Evolutionary conservation across 1,140 invertebrate genomes (phyloP), one percentile per base, ranked within the genome.

Genomic region (Cydia strobilella): DNA sequence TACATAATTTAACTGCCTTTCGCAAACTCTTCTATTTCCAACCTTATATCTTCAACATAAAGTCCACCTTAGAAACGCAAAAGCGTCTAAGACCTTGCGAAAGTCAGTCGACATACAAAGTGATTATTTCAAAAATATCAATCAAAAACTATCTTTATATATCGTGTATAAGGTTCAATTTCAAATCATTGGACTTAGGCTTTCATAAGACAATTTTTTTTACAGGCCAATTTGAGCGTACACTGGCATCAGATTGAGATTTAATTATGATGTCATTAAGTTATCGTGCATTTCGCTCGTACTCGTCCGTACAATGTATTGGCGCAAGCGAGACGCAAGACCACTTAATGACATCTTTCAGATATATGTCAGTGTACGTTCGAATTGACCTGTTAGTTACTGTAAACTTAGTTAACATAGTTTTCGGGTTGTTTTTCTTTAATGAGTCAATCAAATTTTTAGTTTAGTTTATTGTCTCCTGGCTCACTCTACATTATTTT

Each of bases 91-190:
- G 63, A 69, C 27, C 65, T 69, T 35, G 65, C 65, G 13, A 39
- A 69, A 69, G 27, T 18, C 27, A 66, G 63, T 7, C 63, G 63
- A 27, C 63, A n/a, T 59, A 59, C 54, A 69, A 69, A 69, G 65
- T 35, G 15, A 69, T 39, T 65, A 27, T 65, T 69, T 69, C 65
- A 69, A 69, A 69, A 69, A 69, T 69, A 69, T 23, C 31, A 69
- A 69, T 69, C 65, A 35, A 69, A 69, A 69, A 69, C 65, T 69
- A 69, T 69, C 27, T 10, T 39, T 69, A 69, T 39, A 35, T 18
- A 69, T 35, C n/a, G 65, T 69, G 65, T 69, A 69, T 69, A 69
- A 69, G 65, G 65, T 69, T 69, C 9, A 23, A 63, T 69, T 69
- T 69, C 31, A 69, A 69, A 69, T 69, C 31, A 69, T 35, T 69